A percentile compares a stretch with the other conserved stretches of the same genome.
Evolutionary conservation across 64 coral and sea anemone species (phyloP).

Genomic region (Montipora cactus): DNA sequence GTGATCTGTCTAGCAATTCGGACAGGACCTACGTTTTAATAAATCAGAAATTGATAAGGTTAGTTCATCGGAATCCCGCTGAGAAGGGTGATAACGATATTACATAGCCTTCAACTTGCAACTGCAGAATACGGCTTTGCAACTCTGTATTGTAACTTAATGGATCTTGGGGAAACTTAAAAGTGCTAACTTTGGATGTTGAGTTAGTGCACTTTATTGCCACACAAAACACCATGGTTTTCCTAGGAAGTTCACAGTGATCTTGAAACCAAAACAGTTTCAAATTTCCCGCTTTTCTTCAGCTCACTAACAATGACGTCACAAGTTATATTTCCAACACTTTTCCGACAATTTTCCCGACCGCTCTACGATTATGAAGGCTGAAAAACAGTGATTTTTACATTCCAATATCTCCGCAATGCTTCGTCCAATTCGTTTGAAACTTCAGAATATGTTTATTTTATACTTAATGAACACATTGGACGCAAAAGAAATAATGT

Average conservation of each 20-base stretch:
- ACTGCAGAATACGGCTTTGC: too few relatives aligned
- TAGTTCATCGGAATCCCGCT: too few relatives aligned
- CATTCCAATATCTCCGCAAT: conserved; percentile 61
- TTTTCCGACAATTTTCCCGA: conserved; percentile 52
- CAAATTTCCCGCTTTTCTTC: conserved; percentile 26
- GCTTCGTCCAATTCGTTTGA: conserved; percentile 59
- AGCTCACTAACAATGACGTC: conserved; percentile 62
- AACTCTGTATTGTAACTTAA: too few relatives aligned
- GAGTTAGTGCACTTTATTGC: background rate
- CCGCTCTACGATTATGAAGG: background rate
- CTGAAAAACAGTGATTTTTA: conserved; percentile 34
- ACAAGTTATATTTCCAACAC: conserved; percentile 59
- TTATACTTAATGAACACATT: conserved; percentile 22
- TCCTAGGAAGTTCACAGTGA: conserved; percentile 31
- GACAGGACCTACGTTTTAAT: too few relatives aligned
- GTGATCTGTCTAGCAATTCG: too few relatives aligned
- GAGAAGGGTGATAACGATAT: too few relatives aligned
- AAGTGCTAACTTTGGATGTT: conserved; percentile 59
- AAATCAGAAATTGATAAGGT: too few relatives aligned
- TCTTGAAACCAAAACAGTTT: conserved; percentile 32
- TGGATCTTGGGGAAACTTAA: conserved; percentile 40
- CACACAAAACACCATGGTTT: conserved; percentile 3
- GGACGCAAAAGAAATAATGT: background rate
- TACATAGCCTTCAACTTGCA: too few relatives aligned
- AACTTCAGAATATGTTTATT: conserved; percentile 71